A percentile compares a stretch with the other conserved stretches of the same genome.
These are phyloP conservation scores for Incurvaria masculella DNA, from an alignment of 2,888 invertebrate species.

Conservation along the genomic window DNA sequence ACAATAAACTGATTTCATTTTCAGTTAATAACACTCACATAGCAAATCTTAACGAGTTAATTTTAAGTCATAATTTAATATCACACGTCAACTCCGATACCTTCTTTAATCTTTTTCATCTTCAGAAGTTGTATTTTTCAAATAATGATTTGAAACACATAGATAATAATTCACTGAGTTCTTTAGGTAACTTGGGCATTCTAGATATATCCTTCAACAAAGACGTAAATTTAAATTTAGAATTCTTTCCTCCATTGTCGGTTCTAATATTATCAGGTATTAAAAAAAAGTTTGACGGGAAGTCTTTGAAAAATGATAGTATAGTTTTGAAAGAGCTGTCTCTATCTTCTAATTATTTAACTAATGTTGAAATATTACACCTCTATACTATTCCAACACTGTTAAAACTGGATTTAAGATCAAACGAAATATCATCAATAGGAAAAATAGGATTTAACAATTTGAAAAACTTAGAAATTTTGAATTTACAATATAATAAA, in stretches of 20 bases:
- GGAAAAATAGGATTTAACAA: background rate
- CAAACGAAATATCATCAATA: background rate
- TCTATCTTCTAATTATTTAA: background rate
- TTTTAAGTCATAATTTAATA: background rate
- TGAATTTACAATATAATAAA: background rate
- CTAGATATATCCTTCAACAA: background rate
- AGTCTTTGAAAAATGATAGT: background rate
- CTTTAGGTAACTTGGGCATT: background rate
- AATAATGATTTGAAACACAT: background rate
- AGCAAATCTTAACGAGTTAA: background rate
- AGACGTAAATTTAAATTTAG: background rate
- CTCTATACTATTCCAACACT: background rate
- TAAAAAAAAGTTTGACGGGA: background rate
- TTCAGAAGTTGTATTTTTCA: background rate
- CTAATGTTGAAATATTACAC: background rate
- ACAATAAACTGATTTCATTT: background rate
- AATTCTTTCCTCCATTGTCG: background rate
- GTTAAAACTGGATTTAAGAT: background rate
- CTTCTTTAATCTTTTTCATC: background rate
- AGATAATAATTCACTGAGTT: background rate
- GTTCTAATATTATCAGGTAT: background rate
- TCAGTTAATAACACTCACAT: background rate
- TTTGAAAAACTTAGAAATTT: background rate
- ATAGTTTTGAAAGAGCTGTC: background rate
- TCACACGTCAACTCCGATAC: background rate